Percentiles rank a stretch among this genome's conserved stretches.
Evolutionary conservation across 2,113 vertebrate genomes (phyloP).

Genomic region (Romanogobio albipinnatus): DNA sequence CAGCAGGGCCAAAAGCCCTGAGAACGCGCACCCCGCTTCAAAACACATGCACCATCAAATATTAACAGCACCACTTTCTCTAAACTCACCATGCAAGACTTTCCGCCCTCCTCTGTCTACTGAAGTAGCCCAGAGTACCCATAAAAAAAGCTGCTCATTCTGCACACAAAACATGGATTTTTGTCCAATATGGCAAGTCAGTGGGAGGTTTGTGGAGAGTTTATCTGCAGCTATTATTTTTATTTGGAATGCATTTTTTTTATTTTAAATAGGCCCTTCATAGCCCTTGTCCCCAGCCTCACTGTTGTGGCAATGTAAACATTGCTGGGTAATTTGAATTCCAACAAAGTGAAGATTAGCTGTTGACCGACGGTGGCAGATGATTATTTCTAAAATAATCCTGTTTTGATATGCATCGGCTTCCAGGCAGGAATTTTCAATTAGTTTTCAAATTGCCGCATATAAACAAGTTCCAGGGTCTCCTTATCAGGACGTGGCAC

Average conservation of each 20-base stretch:
- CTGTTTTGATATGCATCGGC: constrained; percentile 86
- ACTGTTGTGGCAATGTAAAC: constrained; percentile 81
- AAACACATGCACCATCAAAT: constrained; percentile 76
- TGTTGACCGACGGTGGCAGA: constrained; percentile 77
- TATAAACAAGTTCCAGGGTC: constrained; percentile 83
- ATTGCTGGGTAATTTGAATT: constrained; percentile 83
- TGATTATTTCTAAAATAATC: constrained; percentile 85
- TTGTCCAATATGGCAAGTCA: constrained; percentile 69
- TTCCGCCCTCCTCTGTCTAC: background rate
- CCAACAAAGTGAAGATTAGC: constrained; percentile 85
- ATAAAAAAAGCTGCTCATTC: constrained; percentile 63
- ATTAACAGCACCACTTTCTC: constrained; percentile 69
- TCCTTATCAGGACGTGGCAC: constrained; percentile 80
- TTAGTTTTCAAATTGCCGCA: constrained; percentile 81
- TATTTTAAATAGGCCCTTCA: constrained; percentile 70
- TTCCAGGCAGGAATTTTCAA: constrained; percentile 82
- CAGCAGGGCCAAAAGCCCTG: constrained; percentile 79
- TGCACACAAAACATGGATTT: constrained; percentile 64
- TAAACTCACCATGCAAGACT: constrained; percentile 54
- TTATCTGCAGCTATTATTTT: constrained; percentile 71
- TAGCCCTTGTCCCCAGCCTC: constrained; percentile 71
- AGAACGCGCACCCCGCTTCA: constrained; percentile 82
- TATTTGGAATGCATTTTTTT: constrained; percentile 49
- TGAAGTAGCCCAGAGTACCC: background rate
- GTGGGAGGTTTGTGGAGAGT: constrained; percentile 63